Base-by-base conservation (phyloP, 2,113 vertebrate genomes). In the Hiodon alosoides region DNA sequence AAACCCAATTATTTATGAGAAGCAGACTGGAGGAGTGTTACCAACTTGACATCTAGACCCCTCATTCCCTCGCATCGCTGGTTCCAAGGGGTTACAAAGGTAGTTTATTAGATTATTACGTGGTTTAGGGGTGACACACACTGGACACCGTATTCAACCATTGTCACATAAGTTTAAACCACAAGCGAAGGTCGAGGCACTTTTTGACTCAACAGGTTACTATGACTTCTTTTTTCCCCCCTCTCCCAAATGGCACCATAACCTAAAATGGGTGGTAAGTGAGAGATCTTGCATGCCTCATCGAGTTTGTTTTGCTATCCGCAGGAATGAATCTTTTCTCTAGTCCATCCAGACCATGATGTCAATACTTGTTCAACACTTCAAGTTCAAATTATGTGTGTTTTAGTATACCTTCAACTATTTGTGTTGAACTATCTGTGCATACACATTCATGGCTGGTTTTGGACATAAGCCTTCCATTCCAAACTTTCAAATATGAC, bases 261-360 rank as follows among this genome's bases (percentile, higher is more conserved):
- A 94, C 95, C 91, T 92, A 91, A 94, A 93, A 91, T 91, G 87
- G 92, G 93, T 94, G 97, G 97, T 99, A 99, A 99, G 97, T 99
- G 94, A 90, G 92, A 93, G 93, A 89, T 90, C 79, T 86, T 95
- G 97, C 97, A 99, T 99, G 97, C 92, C 90, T 94, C 93, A 31
- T 91, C 88, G 91, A 94, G 90, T 93, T 89, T 92, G 94, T 94
- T 90, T 93, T 83, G 79, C 89, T 90, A 92, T 92, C 90, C 88
- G 92, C 92, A 91, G 94, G 77, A 47, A 66, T 72, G 88, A 91
- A 90, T 93, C 89, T 94, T 74, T 77, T 86, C 89, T 89, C 85
- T 85, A 78, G 90, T 61, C 93, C 90, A 90, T 79, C 79, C 90
- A 91, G 89, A 89, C 87, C 93, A 93, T 94, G 69, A 89, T 74